phyloP scores from a whole-genome alignment of 2,888 invertebrate species.

The Autographa gamma region DNA sequence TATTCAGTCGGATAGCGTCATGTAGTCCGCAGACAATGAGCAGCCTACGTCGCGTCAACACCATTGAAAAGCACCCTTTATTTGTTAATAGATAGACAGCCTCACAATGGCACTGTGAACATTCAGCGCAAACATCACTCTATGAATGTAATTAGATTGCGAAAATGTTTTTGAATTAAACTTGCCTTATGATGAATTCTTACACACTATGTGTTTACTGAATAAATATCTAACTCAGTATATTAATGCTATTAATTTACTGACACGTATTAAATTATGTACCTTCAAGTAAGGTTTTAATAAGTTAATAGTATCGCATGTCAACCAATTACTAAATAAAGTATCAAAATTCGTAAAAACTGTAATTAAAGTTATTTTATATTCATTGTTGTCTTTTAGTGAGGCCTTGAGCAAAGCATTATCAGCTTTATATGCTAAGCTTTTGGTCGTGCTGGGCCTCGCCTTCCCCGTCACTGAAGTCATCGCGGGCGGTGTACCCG shows the following conservation, averaged over 20 bases:
- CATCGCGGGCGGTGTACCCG: slow-evolving; percentile 93
- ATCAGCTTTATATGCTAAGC: slow-evolving; percentile 95
- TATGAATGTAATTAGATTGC: slow-evolving; percentile 68
- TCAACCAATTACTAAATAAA: too few species aligned
- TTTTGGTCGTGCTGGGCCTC: slow-evolving; percentile 94
- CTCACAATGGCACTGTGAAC: slow-evolving; percentile 66
- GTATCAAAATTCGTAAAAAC: too few species aligned
- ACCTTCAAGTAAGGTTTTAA: too few species aligned
- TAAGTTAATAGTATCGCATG: too few species aligned
- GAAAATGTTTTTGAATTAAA: slow-evolving; percentile 53
- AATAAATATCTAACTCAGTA: neutral
- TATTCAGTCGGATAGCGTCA: slow-evolving; percentile 65
- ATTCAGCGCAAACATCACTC: slow-evolving; percentile 64
- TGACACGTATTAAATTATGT: too few species aligned
- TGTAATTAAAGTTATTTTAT: too few species aligned
- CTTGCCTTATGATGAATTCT: slow-evolving; percentile 15
- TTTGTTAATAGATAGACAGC: slow-evolving; percentile 75
- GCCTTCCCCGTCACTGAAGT: slow-evolving; percentile 96
- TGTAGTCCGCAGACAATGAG: slow-evolving; percentile 67
- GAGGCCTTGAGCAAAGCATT: slow-evolving; percentile 92
- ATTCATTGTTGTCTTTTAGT: too few species aligned
- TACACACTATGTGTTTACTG: neutral
- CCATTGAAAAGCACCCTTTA: slow-evolving; percentile 76
- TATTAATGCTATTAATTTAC: neutral
- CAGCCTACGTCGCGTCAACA: slow-evolving; percentile 71